A percentile compares a stretch with the other conserved stretches of the same genome.
These are phyloP conservation scores for Catamblyrhynchus diadema DNA, from an alignment of 2,797 vertebrate species.

Conservation along the genomic window DNA sequence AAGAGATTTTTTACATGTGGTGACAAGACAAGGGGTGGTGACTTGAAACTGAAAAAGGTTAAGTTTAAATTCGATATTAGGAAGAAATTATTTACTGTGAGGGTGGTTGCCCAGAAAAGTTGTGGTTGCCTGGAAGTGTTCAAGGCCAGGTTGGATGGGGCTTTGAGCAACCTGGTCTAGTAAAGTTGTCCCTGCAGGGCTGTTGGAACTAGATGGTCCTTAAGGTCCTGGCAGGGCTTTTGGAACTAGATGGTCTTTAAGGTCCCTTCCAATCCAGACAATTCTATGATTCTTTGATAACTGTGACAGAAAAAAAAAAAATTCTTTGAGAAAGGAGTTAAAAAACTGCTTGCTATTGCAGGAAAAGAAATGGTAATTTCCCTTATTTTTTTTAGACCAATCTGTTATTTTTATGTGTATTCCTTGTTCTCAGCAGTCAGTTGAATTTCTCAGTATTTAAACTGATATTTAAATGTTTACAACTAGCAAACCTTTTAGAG, in stretches of 20 bases:
- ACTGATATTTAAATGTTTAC: not conserved
- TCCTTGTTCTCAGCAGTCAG: not conserved
- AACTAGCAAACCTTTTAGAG: not conserved
- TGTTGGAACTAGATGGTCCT: not conserved
- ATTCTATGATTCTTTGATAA: not conserved
- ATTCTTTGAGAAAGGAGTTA: not conserved
- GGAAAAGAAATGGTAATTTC: not conserved
- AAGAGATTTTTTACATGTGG: not conserved
- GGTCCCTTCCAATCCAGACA: not conserved
- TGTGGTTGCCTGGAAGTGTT: not conserved
- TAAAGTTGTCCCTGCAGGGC: not conserved
- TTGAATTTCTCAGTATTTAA: not conserved
- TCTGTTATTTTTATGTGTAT: not conserved
- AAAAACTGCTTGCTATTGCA: not conserved
- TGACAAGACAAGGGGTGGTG: not conserved
- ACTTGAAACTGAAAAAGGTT: not conserved
- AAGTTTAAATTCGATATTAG: not conserved
- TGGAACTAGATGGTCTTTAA: not conserved
- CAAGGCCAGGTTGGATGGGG: not conserved
- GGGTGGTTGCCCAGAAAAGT: not conserved
- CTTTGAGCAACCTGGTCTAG: not conserved
- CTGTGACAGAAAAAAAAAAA: not conserved
- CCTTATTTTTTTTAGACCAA: not conserved
- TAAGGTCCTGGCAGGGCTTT: not conserved
- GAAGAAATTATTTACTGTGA: not conserved